phyloP scores from a whole-genome alignment of 2,113 vertebrate species.

The Etia nguti region DNA sequence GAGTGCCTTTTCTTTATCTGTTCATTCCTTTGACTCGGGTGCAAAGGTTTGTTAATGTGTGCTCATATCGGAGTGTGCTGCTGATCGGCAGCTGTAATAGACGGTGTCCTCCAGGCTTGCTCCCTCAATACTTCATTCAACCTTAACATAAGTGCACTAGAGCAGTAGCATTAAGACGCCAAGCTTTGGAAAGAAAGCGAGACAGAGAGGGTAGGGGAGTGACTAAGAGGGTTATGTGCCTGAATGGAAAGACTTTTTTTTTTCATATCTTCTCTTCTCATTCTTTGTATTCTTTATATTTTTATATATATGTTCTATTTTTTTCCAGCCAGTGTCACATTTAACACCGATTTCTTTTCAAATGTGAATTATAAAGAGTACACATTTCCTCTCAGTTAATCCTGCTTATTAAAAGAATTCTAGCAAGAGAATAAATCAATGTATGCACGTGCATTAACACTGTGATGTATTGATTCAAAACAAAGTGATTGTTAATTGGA shows the following conservation, averaged over 20 bases:
- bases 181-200: conserved; percentile 23
- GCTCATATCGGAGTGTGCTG: conserved; percentile 16
- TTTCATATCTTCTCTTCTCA: not conserved
- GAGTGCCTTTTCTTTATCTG: conserved; percentile 17
- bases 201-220: not conserved
- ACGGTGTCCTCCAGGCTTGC: conserved; percentile 56
- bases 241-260: not conserved
- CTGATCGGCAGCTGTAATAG: conserved; percentile 61
- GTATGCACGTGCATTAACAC: not conserved
- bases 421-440: conserved; percentile 5
- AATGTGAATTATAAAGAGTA: not conserved
- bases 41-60: conserved; percentile 18
- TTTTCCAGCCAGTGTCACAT: not conserved
- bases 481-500: not conserved
- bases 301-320: not conserved
- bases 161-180: conserved; percentile 44
- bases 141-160: conserved; percentile 57
- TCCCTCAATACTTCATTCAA: conserved; percentile 67
- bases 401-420: not conserved
- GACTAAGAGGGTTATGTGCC: not conserved
- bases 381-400: not conserved
- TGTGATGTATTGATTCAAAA: conserved; percentile 27
- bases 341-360: not conserved
- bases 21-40: conserved; percentile 28
- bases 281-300: not conserved